Base-by-base conservation (phyloP, 1,140 invertebrate species). In the Brachionus manjavacas region DNA sequence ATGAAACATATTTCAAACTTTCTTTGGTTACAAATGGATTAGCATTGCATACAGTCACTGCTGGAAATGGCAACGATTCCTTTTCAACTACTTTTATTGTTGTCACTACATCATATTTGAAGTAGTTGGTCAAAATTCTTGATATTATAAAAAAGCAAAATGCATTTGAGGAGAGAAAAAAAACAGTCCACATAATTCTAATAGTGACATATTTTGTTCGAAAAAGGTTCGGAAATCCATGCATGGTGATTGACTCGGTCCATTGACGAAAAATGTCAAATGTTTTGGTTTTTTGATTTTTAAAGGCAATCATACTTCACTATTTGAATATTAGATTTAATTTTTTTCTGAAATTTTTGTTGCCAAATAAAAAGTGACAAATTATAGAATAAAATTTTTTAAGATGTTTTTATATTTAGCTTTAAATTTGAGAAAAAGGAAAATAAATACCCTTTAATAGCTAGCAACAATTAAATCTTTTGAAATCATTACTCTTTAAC, bases 1-100 rank as follows among this genome's bases (percentile, higher is more conserved):
- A 20, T 11, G n/a, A 23, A 8, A 60, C 23, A 28, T 12, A 60
- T 8, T 81, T 23, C 35, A 81, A 35, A 11, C 8, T 25, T 1
- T 28, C n/a, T 23, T 39, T 20, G 7, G 79, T 81, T 3, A 64
- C 9, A 25, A 81, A 81, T 39, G 16, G 79, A 35, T 81, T 81
- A 0, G 31, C 8, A 64, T 81, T 81, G 52, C 79, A 81, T 20
- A 81, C 31, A 20, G 79, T 81, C 4, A 81, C 52, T 6, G 79
- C 20, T 14, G 79, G 79, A 81, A 81, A 81, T 31, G 3, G 20
- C 1, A 81, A 12, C 0, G 79, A 68, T 4, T 43, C 31, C 28
- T 64, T 41, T 39, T 81, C 52, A 6, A 81, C 6, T 20, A 81
- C 28, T 41, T 55, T 23, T 14, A 81, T 81, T 35, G 55, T 81